Percentiles rank a stretch among this genome's conserved stretches.
phyloP scores from a whole-genome alignment of 2,797 vertebrate species.

The Molossus molossus region DNA sequence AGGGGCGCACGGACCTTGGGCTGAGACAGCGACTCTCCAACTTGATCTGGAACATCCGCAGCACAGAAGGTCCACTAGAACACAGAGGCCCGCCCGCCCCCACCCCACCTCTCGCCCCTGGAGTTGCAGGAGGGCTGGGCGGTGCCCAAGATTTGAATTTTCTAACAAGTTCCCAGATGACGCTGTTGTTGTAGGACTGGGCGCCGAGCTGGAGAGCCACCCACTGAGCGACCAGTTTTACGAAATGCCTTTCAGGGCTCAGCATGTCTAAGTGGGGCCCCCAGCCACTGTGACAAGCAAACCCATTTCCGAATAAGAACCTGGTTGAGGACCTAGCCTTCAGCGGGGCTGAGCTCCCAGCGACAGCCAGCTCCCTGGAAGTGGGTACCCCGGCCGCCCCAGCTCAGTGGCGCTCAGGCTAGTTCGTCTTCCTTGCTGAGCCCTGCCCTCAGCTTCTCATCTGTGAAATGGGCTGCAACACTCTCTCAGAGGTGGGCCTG shows the following conservation, averaged over 20 bases:
- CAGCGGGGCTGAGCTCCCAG: accelerated
- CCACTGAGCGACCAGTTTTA: accelerated
- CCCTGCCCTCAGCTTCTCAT: neutral
- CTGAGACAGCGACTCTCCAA: neutral
- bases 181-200: accelerated
- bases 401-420: too few species aligned
- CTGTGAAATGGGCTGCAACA: accelerated
- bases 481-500: accelerated
- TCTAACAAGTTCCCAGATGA: neutral
- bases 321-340: neutral
- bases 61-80: accelerated
- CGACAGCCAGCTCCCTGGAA: neutral
- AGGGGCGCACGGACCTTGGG: too few species aligned
- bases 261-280: accelerated
- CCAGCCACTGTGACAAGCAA: too few species aligned
- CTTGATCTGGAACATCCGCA: accelerated
- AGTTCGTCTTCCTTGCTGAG: neutral
- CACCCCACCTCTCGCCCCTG: accelerated
- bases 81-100: neutral
- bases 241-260: accelerated
- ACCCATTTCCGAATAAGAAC: neutral
- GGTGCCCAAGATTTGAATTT: neutral
- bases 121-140: neutral
- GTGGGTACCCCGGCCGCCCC: accelerated
- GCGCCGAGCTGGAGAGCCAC: neutral